phyloP scores from a whole-genome alignment of 1,140 invertebrate genomes.

The Neodiprion lecontei region DNA sequence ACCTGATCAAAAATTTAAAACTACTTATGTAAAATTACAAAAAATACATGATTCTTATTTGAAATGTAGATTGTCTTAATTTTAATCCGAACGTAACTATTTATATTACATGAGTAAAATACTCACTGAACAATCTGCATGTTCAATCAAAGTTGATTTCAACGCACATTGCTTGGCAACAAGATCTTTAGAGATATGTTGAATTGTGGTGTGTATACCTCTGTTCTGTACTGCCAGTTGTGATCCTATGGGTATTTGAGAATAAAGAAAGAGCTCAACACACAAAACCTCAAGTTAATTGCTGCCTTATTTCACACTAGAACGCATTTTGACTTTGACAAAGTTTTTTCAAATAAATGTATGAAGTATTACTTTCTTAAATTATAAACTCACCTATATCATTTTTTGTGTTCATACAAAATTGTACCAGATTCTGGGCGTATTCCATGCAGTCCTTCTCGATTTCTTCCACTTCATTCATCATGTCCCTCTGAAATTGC shows the following conservation, averaged over 20 bases:
- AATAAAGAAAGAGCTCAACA: slow-evolving; percentile 14
- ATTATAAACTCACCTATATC: slow-evolving; percentile 35
- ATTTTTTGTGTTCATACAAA: slow-evolving; percentile 42
- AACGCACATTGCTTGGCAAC: slow-evolving; percentile 28
- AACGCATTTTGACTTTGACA: not conserved
- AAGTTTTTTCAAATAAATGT: not conserved
- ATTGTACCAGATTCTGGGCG: slow-evolving; percentile 42
- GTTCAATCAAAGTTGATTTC: slow-evolving; percentile 34
- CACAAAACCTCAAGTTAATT: not conserved
- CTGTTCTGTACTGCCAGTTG: slow-evolving; percentile 32
- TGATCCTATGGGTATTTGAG: slow-evolving; percentile 24
- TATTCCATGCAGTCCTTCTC: slow-evolving; percentile 43
- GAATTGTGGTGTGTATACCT: slow-evolving; percentile 35
- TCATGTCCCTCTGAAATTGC: slow-evolving; percentile 44
- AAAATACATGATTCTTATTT: no score
- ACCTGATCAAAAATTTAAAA: no score
- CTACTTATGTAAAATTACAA: no score
- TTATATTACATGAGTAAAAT: not conserved
- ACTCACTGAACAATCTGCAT: slow-evolving; percentile 42
- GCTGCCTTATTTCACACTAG: not conserved
- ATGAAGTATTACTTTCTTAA: not conserved
- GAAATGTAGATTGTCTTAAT: no score
- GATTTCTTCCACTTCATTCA: slow-evolving; percentile 38
- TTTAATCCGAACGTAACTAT: no score
- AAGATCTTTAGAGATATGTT: slow-evolving; percentile 40